Evolutionary conservation across 2,113 vertebrate genomes (phyloP).

Genomic region (Oxygymnocypris stewartii): DNA sequence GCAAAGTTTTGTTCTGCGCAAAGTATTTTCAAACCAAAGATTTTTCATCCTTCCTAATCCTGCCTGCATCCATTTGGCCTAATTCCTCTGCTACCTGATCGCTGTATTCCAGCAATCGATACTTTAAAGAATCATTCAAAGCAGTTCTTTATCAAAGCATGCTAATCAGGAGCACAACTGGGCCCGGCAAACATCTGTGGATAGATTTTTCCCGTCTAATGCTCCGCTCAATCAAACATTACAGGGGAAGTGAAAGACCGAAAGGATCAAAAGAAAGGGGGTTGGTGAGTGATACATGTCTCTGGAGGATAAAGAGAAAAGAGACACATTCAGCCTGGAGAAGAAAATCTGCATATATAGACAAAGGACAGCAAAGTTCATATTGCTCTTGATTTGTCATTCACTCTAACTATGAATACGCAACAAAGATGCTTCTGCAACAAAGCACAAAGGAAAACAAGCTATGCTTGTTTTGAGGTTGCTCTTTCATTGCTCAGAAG

Average conservation of each 20-base stretch:
- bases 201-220: slow-evolving; percentile 68
- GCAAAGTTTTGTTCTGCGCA: not conserved
- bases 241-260: slow-evolving; percentile 32
- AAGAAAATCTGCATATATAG: not conserved
- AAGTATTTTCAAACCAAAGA: slow-evolving; percentile 18
- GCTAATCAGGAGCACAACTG: slow-evolving; percentile 55
- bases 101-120: slow-evolving; percentile 65
- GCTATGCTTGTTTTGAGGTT: not conserved
- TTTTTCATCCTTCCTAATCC: slow-evolving; percentile 53
- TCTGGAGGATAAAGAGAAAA: slow-evolving; percentile 50
- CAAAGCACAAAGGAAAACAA: not conserved
- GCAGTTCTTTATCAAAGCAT: slow-evolving; percentile 66
- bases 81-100: slow-evolving; percentile 48
- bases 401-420: not conserved
- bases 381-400: not conserved
- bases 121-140: slow-evolving; percentile 71
- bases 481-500: not conserved
- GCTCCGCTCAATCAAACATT: slow-evolving; percentile 62
- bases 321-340: not conserved
- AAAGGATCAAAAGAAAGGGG: slow-evolving; percentile 65
- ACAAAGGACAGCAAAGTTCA: slow-evolving; percentile 15
- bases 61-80: slow-evolving; percentile 26
- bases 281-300: slow-evolving; percentile 57
- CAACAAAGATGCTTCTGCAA: not conserved
- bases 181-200: slow-evolving; percentile 54